Evolutionary conservation across 2,113 vertebrate genomes (phyloP).

Genomic region (Aegotheles bennettii): DNA sequence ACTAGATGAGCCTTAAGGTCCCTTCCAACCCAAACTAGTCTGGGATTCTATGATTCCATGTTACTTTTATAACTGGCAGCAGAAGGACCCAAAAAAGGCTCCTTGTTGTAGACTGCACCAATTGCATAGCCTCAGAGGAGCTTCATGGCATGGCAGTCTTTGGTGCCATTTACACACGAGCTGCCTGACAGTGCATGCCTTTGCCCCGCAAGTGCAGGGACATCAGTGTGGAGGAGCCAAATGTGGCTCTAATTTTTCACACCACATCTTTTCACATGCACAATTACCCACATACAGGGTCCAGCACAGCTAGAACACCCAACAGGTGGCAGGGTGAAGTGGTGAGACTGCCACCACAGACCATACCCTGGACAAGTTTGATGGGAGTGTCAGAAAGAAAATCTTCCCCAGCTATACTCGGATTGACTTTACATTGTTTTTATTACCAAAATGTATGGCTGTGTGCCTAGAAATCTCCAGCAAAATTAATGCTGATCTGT

Average conservation of each 20-base stretch:
- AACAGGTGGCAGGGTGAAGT: fast-evolving
- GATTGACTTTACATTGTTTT: neutral
- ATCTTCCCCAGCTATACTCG: neutral
- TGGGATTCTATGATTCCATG: too few relatives aligned
- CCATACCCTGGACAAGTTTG: neutral
- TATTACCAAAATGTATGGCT: fast-evolving
- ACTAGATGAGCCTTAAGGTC: too few relatives aligned
- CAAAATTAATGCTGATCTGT: neutral
- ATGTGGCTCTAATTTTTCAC: neutral
- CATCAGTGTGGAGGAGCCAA: neutral
- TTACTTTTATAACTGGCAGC: neutral
- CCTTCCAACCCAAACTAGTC: too few relatives aligned
- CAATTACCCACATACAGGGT: fast-evolving
- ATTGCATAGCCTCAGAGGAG: neutral
- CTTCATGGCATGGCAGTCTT: neutral
- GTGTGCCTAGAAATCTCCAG: neutral
- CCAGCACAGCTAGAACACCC: neutral
- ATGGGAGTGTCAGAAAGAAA: neutral
- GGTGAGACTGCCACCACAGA: fast-evolving
- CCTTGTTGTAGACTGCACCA: neutral
- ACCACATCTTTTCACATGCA: fast-evolving
- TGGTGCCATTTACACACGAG: fast-evolving
- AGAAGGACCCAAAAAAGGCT: neutral
- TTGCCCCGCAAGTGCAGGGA: fast-evolving
- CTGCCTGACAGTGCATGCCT: fast-evolving